phyloP scores from a whole-genome alignment of 2,113 vertebrate species.

The Corythaixoides concolor region DNA sequence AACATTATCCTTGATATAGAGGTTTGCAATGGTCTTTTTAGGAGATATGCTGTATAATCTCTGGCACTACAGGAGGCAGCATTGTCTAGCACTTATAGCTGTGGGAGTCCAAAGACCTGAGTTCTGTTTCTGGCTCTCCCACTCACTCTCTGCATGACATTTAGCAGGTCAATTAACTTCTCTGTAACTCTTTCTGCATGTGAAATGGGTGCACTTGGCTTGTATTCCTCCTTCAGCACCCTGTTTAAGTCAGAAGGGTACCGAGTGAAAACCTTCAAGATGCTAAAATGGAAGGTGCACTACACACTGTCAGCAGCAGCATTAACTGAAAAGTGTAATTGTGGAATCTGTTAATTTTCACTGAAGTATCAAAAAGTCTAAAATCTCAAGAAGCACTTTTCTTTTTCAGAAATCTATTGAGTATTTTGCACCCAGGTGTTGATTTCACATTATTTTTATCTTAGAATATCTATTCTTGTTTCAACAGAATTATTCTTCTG shows the following conservation, averaged over 20 bases:
- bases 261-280: not conserved
- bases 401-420: not conserved
- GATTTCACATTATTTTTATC: not conserved
- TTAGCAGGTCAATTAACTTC: slow-evolving; percentile 22
- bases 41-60: not conserved
- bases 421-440: not conserved
- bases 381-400: not conserved
- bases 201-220: not conserved
- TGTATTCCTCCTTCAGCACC: not conserved
- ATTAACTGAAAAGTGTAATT: not conserved
- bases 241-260: not conserved
- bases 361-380: not conserved
- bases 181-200: not conserved
- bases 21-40: not conserved
- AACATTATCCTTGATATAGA: not conserved
- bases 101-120: not conserved
- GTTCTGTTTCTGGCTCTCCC: slow-evolving; percentile 6
- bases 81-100: not conserved
- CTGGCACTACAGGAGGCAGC: not conserved
- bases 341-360: not conserved
- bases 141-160: not conserved
- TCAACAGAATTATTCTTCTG: not conserved
- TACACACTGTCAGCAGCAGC: not conserved
- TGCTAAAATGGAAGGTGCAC: not conserved
- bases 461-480: not conserved